Percentiles rank a stretch among this genome's conserved stretches.
phyloP scores from a whole-genome alignment of 2,113 vertebrate species.

The Mus spicilegus region DNA sequence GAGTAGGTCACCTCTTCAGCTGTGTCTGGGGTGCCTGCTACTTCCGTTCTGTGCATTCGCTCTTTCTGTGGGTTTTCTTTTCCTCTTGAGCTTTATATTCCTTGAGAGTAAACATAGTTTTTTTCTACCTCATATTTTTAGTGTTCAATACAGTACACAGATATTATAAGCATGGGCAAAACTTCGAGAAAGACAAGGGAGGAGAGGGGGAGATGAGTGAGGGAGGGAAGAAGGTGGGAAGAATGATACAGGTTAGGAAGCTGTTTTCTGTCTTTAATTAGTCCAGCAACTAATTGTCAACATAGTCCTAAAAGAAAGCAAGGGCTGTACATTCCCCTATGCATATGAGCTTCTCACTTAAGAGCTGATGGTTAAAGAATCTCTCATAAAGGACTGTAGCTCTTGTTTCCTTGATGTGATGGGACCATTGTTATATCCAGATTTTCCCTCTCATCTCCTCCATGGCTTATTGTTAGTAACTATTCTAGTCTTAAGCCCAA shows the following conservation, averaged over 20 bases:
- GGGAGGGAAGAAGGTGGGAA: fast-evolving
- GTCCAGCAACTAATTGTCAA: neutral
- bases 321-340: neutral
- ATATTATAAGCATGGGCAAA: neutral
- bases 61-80: neutral
- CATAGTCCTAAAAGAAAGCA: neutral
- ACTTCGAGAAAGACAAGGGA: neutral
- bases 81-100: neutral
- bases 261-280: neutral
- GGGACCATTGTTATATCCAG: neutral
- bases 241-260: neutral
- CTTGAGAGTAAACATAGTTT: neutral
- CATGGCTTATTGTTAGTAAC: slow-evolving; percentile 26
- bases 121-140: neutral
- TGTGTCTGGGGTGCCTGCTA: neutral
- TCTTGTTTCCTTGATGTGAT: neutral
- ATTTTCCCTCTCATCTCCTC: neutral
- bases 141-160: neutral
- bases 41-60: neutral
- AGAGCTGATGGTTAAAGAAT: neutral
- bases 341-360: neutral
- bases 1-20: neutral
- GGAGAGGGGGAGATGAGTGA: too few species aligned
- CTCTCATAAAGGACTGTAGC: neutral
- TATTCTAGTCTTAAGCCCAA: neutral